phyloP scores from a whole-genome alignment of 2,888 invertebrate genomes.

The Adineta ricciae region DNA sequence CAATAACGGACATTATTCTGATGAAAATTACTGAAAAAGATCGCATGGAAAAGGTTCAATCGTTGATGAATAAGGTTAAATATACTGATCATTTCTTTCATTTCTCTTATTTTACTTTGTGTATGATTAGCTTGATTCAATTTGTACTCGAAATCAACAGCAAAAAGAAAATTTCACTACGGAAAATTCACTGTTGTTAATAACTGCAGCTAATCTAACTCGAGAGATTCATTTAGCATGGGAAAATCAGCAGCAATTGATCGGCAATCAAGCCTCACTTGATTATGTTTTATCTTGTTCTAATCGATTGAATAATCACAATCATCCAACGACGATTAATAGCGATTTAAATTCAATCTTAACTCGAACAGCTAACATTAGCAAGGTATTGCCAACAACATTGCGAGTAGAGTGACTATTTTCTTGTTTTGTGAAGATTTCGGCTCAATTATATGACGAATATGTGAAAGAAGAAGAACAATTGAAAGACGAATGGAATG shows the following conservation, averaged over 20 bases:
- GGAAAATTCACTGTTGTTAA: neutral
- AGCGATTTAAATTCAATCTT: neutral
- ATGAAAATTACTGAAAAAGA: conserved; percentile 4
- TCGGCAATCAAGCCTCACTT: neutral
- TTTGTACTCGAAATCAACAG: neutral
- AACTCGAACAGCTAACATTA: neutral
- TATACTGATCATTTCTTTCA: neutral
- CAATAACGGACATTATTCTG: neutral
- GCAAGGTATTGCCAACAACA: neutral
- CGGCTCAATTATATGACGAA: neutral
- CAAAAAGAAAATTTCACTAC: neutral
- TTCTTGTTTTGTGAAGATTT: neutral
- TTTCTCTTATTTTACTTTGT: too few species aligned
- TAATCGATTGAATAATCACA: neutral
- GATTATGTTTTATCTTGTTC: neutral
- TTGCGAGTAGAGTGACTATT: neutral
- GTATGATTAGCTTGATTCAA: neutral
- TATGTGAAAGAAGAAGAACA: conserved; percentile 7
- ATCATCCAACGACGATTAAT: neutral
- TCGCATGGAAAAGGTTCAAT: neutral
- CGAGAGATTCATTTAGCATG: neutral
- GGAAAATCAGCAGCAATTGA: conserved; percentile 22
- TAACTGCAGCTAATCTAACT: neutral
- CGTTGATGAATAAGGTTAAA: conserved; percentile 1
- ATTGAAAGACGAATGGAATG: neutral